Evolutionary conservation across 2,797 vertebrate genomes (phyloP).

Genomic region (Schizopygopsis malacanthus): DNA sequence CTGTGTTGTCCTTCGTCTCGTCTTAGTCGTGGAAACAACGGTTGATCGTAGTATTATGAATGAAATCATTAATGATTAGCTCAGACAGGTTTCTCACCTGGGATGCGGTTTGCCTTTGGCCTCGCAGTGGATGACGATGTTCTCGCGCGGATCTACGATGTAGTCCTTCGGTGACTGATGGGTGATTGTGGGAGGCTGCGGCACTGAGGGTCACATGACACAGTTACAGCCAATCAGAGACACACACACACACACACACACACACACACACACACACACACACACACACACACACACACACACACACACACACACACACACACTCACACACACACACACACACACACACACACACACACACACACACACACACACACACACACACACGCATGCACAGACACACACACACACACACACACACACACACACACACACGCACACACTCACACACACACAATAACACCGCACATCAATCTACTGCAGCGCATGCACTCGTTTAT

Average conservation of each 20-base stretch:
- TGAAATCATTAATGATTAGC: neutral
- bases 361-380: too few species aligned
- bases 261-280: too few species aligned
- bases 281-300: too few species aligned
- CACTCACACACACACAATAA: neutral
- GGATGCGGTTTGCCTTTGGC: slow-evolving; percentile 96
- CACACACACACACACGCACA: slow-evolving; percentile 11
- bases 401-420: slow-evolving; percentile 9
- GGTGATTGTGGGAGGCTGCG: slow-evolving; percentile 95
- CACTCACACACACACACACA: too few species aligned
- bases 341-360: too few species aligned
- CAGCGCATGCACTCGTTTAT: slow-evolving; percentile 4
- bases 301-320: too few species aligned
- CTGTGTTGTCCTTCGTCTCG: neutral
- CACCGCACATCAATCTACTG: neutral
- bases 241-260: neutral
- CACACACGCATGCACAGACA: too few species aligned
- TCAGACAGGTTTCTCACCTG: slow-evolving; percentile 74
- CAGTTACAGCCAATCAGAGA: slow-evolving; percentile 11
- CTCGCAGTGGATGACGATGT: slow-evolving; percentile 95
- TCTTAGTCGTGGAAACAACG: neutral
- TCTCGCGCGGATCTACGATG: slow-evolving; percentile 95
- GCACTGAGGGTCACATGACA: slow-evolving; percentile 80
- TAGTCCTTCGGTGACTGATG: slow-evolving; percentile 96
- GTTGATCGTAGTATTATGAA: neutral